A percentile compares a stretch with the other conserved stretches of the same genome.
Conservation (phyloP, 2,797 vertebrate species). For the Pelobates cultripes region DNA sequence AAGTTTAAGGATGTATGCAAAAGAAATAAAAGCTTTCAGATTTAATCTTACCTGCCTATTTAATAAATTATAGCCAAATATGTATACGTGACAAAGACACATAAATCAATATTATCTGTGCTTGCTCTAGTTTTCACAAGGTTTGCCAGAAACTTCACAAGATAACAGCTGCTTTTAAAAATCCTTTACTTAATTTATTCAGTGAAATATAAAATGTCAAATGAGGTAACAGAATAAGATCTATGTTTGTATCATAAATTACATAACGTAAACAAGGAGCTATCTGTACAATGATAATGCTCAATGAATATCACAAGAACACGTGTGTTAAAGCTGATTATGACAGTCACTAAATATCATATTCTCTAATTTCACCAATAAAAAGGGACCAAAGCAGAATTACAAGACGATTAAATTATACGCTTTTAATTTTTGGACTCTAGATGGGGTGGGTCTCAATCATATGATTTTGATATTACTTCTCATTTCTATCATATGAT, state of each 20-base stretch:
- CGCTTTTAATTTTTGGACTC: neutral
- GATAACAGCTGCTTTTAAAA: conserved; percentile 27
- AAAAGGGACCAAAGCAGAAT: neutral
- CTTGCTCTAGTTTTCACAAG: too few species aligned
- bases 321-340: conserved; percentile 15
- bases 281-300: conserved; percentile 34
- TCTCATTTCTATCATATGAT: neutral
- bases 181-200: conserved; percentile 19
- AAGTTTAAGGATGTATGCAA: too few species aligned
- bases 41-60: too few species aligned
- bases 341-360: conserved; percentile 4
- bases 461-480: neutral
- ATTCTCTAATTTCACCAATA: conserved; percentile 3
- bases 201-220: conserved; percentile 34
- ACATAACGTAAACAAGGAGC: conserved; percentile 11
- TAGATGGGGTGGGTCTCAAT: neutral
- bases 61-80: too few species aligned
- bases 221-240: conserved; percentile 26
- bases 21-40: too few species aligned
- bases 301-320: conserved; percentile 38
- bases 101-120: too few species aligned
- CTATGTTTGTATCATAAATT: conserved; percentile 8
- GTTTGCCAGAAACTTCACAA: neutral
- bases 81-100: too few species aligned
- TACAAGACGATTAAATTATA: conserved; percentile 3